Base-by-base conservation (phyloP, 1,140 invertebrate genomes). In the Drosophila mayri region DNA sequence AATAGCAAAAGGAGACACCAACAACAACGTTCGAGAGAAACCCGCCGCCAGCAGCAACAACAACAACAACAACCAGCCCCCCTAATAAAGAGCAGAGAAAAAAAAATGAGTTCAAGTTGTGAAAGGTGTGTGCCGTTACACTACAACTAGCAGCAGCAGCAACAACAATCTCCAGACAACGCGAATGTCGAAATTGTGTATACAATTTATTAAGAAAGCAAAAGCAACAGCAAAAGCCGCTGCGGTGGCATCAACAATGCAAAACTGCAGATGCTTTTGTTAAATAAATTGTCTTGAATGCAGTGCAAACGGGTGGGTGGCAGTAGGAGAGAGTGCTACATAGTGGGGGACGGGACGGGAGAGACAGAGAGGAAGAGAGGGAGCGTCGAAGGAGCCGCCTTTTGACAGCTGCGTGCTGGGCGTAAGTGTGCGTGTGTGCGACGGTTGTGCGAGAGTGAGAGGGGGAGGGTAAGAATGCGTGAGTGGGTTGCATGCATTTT, bases 51-150 rank as follows among this genome's bases (percentile, higher is more conserved):
- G 25, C 50, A 54, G 32, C 50, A 47, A 25, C 59, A 78, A 78
- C 58, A 68, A 68, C 67, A 68, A 78, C 58, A 68, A 68, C 67
- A 68, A 78, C 49, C 65, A 79, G 76, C 81, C 61, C 76, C 76
- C 65, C 76, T 72, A 81, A 83, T 87, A 91, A 91, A 91, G 85
- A 76, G 80, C 79, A 81, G 67, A 75, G 28, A 74, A 50, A 81
- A 71, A 91, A 91, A 91, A 91, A 91, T 91, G 88, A 91, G 88
- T 91, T 91, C 88, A 82, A 91, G 88, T 91, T 91, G 88, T 88
- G 88, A 91, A 91, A 91, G 88, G 88, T 91, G 88, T 91, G 88
- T 91, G 83, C 82, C 82, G 86, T 82, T 90, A 86, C 76, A 79
- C 52, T 82, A 83, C 65, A 66, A 76, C 71, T 63, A 75, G 57